phyloP scores from a whole-genome alignment of 2,888 invertebrate species.

The Pogonocherus hispidulus region DNA sequence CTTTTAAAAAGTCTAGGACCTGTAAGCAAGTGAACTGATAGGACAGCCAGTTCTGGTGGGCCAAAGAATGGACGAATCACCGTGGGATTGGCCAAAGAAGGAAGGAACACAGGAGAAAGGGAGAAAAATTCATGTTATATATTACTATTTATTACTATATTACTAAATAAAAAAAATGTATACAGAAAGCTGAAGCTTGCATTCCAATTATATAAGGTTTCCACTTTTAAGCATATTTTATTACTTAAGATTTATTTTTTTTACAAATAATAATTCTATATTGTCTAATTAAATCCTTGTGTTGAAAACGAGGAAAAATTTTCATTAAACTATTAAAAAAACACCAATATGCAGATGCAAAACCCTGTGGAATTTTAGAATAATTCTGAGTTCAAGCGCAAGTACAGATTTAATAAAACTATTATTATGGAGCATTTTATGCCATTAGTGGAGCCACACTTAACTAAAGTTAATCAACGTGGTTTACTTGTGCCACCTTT shows the following conservation, averaged over 20 bases:
- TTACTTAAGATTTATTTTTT: not conserved
- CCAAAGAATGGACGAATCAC: constrained; percentile 50
- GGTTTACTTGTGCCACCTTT: no score
- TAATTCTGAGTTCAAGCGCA: no score
- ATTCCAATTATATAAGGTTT: not conserved
- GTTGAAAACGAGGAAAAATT: not conserved
- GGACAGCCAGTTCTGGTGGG: constrained; percentile 87
- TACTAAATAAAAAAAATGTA: not conserved
- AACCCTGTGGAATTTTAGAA: no score
- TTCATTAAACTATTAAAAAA: not conserved
- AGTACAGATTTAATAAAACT: no score
- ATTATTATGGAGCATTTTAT: no score
- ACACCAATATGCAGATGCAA: no score
- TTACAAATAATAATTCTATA: no score
- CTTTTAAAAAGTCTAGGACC: constrained; percentile 92
- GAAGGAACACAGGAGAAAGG: constrained; percentile 47
- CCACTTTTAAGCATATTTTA: not conserved
- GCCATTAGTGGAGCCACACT: no score
- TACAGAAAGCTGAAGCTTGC: not conserved
- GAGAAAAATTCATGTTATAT: constrained; percentile 53
- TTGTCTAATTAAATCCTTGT: not conserved
- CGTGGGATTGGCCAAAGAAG: constrained; percentile 43
- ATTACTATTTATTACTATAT: constrained; percentile 28
- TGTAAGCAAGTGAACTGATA: constrained; percentile 93
- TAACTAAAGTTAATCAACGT: no score